Conservation (phyloP, 2,113 vertebrate species). For the Sphaerodactylus townsendi region DNA sequence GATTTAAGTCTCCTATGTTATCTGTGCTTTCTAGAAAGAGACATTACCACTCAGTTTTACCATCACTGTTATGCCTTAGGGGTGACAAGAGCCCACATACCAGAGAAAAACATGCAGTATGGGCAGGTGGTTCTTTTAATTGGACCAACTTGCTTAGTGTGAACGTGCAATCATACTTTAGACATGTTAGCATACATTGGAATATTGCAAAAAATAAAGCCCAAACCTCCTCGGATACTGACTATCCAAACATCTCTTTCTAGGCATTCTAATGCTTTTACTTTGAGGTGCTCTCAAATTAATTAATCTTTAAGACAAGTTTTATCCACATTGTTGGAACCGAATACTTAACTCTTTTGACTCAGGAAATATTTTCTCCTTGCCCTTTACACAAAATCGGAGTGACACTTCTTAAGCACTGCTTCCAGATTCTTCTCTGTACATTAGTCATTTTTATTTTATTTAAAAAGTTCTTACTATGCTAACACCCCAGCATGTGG, state of each 20-base stretch:
- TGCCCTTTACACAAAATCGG: too few relatives aligned
- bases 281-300: not conserved
- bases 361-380: not conserved
- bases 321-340: not conserved
- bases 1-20: slow-evolving; percentile 11
- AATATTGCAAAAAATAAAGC: not conserved
- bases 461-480: not conserved
- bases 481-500: not conserved
- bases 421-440: not conserved
- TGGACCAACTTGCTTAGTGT: slow-evolving; percentile 8
- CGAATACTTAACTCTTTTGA: not conserved
- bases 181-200: not conserved
- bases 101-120: slow-evolving; percentile 14
- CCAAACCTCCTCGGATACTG: not conserved
- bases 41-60: slow-evolving; percentile 32
- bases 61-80: not conserved
- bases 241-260: not conserved
- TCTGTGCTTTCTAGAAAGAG: slow-evolving; percentile 22
- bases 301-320: not conserved
- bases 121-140: not conserved
- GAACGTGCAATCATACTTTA: not conserved
- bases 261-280: not conserved
- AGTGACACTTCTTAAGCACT: too few relatives aligned
- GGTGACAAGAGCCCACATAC: slow-evolving; percentile 20
- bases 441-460: not conserved